Base-by-base conservation (phyloP, 30 jellyfish, hydroid and myxozoan species). In the Hydra vulgaris region DNA sequence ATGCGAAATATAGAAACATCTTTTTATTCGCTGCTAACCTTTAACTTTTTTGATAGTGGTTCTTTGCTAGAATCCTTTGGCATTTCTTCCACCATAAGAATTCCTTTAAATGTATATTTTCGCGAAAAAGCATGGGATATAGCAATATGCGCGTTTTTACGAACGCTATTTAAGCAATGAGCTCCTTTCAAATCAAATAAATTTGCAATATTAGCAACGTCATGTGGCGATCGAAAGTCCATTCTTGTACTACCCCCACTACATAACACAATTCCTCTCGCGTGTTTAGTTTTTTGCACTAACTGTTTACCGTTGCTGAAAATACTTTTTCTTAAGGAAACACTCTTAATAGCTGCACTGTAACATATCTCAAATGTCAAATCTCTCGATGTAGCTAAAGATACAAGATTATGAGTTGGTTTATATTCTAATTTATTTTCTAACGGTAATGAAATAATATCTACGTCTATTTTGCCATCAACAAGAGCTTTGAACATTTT, bases 221-320 rank as follows among this genome's bases (percentile, higher is more conserved):
- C 85, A 16, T 20, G 79, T 78, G 85, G 85, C 3, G 85, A 54
- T 26, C 85, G 79, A 78, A 78, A 78, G 3, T 78, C 85, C 85
- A 78, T 78, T 23, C 26, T 18, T 17, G 27, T 25, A 20, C 54
- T 54, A 20, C 85, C 85, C 4, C 85, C 85, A 23, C 85, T 78
- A 8, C 79, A 53, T 15, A 78, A 53, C 15, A 78, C 54, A 0
- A 78, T 78, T 18, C 85, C 85, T 78, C 23, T 54, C 4, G 79
- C 85, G 27, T 78, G 79, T 66, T 78, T 78, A 20, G 85, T 78
- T 18, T 78, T 78, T 19, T 23, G 19, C 27, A 61, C 79, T 17
- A 78, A 54, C 23, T 66, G 26, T 61, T 78, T 54, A 16, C 77
- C 76, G 69, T 78, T 78, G 17, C 21, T 52, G 54, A 78, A 78